A percentile compares a stretch with the other conserved stretches of the same genome.
phyloP scores from a whole-genome alignment of 2,797 vertebrate species.

The Lutjanus campechanus region DNA sequence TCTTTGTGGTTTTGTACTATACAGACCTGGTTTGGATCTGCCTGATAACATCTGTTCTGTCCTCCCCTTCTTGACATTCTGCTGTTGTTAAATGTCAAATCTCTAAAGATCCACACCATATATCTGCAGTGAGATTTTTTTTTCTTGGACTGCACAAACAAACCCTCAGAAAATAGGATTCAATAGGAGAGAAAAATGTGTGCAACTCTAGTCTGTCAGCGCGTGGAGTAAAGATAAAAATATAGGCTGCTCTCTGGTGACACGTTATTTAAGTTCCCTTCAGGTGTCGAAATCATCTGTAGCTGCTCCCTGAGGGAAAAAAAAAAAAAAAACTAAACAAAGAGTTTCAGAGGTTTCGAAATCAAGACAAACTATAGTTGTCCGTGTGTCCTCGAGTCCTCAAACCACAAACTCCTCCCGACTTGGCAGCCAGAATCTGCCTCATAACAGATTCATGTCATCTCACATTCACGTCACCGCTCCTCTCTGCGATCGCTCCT shows the following conservation, averaged over 20 bases:
- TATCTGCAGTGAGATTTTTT: not conserved
- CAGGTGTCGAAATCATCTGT: not conserved
- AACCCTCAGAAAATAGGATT: not conserved
- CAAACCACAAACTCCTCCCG: slow-evolving; percentile 12
- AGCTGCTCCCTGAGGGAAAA: not conserved
- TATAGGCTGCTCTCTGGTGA: not conserved
- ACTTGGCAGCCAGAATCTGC: slow-evolving; percentile 37
- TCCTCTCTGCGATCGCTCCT: not conserved
- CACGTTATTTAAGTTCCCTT: not conserved
- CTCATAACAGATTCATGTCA: slow-evolving; percentile 44
- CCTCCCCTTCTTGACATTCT: not conserved
- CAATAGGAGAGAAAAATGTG: not conserved
- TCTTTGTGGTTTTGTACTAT: not conserved
- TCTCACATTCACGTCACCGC: slow-evolving; percentile 23
- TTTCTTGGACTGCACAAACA: not conserved
- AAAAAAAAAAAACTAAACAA: not conserved
- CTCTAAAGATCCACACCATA: not conserved
- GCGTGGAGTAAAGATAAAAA: not conserved
- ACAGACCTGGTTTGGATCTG: not conserved
- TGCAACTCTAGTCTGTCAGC: not conserved
- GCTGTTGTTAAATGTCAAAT: slow-evolving; percentile 3
- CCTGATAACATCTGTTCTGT: not conserved
- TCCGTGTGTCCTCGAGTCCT: slow-evolving; percentile 1
- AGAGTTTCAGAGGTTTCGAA: not conserved
- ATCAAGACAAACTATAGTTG: not conserved